Evolutionary conservation across 2,113 vertebrate genomes (phyloP), one percentile per base, ranked within the genome.

Genomic region (Sclerurus mexicanus): DNA sequence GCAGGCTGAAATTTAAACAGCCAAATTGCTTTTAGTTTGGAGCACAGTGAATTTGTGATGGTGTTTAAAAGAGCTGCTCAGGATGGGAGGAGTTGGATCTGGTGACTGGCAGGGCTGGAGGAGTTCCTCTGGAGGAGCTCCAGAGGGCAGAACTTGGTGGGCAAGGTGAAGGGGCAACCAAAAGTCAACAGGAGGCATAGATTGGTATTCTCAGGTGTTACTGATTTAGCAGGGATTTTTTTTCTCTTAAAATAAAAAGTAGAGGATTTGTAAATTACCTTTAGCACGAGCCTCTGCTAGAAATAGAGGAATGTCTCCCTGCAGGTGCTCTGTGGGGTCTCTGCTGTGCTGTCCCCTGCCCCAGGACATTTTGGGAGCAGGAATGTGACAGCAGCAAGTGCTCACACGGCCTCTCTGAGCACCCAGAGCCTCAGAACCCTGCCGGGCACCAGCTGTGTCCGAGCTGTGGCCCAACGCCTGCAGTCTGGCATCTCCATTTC

Each of bases 291-390:
- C 18, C 67, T 55, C 21, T 81, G 74, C 44, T 56, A 2, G 17
- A 23, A 55, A 9, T 0, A 47, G 66, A 69, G 46, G 35, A 8
- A 16, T 19, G 19, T 4, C 14, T n/a, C 23, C 4, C 0, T 14
- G 56, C 40, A n/a, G 53, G 68, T 31, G 85, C 40, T 47, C 14
- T 15, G 35, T 1, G n/a, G 33, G 30, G 37, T 47, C 42, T 42
- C 9, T 72, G 81, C 52, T 3, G 4, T 16, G 71, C 55, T 22
- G 30, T 55, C 28, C 44, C 67, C 81, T 42, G 58, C n/a, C 30
- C 73, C 5, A 5, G 49, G 55, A 11, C 1, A 1, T 42, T 30
- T 17, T 23, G 73, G 39, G 28, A 33, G n/a, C 7, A 6, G 77
- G n/a, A 31, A 9, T 6, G 31, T 20, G 62, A 11, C 0, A 11